phyloP scores from a whole-genome alignment of 2,888 invertebrate species.

The Harpalus rubripes region DNA sequence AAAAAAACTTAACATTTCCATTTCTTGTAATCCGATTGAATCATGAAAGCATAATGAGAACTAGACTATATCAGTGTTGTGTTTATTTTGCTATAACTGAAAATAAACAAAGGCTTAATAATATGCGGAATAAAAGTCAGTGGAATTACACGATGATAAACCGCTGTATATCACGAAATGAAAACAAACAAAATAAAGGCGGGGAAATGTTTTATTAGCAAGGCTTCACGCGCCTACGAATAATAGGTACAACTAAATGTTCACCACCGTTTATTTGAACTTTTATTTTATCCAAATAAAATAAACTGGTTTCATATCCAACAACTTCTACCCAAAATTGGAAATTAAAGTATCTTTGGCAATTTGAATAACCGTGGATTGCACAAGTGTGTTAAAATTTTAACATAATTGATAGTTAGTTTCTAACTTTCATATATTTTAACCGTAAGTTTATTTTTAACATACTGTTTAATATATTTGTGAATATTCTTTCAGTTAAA shows the following conservation, averaged over 20 bases:
- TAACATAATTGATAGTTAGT: too few species aligned
- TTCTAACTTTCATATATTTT: too few species aligned
- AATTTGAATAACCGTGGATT: too few species aligned
- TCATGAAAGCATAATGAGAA: constrained; percentile 60
- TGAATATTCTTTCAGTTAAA: too few species aligned
- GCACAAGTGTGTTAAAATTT: too few species aligned
- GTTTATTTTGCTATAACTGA: constrained; percentile 62
- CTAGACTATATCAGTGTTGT: constrained; percentile 33
- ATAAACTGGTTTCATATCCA: background rate
- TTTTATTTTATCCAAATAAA: background rate
- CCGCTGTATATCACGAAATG: constrained; percentile 29
- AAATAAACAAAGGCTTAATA: constrained; percentile 66
- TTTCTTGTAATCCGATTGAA: constrained; percentile 63
- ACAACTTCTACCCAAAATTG: too few species aligned
- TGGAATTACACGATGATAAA: constrained; percentile 43
- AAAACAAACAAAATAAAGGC: constrained; percentile 25
- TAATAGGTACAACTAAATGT: background rate
- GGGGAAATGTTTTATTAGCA: constrained; percentile 16
- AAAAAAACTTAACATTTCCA: constrained; percentile 62
- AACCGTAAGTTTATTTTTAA: too few species aligned
- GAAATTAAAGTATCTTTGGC: too few species aligned
- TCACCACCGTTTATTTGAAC: background rate
- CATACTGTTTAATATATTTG: too few species aligned
- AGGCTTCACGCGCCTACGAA: background rate
- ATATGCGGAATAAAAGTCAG: constrained; percentile 64